Evolutionary conservation across 92 coral and sea anemone genomes (phyloP).

Genomic region (Scolanthus callimorphus): DNA sequence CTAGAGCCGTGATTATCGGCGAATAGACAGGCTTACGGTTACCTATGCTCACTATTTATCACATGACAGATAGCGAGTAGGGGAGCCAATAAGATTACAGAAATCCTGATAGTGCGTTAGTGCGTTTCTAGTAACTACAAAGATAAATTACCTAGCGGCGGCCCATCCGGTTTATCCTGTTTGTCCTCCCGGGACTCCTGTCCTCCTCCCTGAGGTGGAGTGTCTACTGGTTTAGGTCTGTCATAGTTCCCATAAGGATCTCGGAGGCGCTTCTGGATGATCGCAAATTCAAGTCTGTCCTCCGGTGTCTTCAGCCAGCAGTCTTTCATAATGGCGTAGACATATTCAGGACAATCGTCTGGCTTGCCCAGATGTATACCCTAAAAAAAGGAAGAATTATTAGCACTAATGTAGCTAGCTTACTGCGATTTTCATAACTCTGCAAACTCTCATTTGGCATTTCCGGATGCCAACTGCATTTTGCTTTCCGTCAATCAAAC

Average conservation of each 20-base stretch:
- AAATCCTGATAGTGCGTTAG: no score
- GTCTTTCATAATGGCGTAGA: conserved; percentile 79
- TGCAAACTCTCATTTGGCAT: neutral
- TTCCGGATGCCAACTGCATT: no score
- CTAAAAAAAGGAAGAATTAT: conserved; percentile 18
- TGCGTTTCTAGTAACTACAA: no score
- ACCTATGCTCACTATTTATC: no score
- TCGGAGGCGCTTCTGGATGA: conserved; percentile 55
- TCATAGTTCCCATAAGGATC: conserved; percentile 79
- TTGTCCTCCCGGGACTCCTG: conserved; percentile 15
- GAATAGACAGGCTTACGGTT: no score
- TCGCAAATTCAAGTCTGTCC: conserved; percentile 56
- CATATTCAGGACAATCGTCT: conserved; percentile 76
- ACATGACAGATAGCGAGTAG: no score
- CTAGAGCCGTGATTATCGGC: no score
- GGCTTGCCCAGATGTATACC: conserved; percentile 96
- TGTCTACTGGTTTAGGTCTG: conserved; percentile 25
- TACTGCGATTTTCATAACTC: no score
- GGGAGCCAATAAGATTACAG: no score
- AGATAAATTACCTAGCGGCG: neutral
- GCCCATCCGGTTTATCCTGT: neutral
- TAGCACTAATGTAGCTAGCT: no score
- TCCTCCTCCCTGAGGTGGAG: no score
- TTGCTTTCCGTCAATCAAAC: no score
- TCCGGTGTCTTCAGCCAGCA: conserved; percentile 81